A percentile compares a stretch with the other conserved stretches of the same genome.
Evolutionary conservation across 2,797 vertebrate species (phyloP).

Genomic region (Tiaroga cobitis): DNA sequence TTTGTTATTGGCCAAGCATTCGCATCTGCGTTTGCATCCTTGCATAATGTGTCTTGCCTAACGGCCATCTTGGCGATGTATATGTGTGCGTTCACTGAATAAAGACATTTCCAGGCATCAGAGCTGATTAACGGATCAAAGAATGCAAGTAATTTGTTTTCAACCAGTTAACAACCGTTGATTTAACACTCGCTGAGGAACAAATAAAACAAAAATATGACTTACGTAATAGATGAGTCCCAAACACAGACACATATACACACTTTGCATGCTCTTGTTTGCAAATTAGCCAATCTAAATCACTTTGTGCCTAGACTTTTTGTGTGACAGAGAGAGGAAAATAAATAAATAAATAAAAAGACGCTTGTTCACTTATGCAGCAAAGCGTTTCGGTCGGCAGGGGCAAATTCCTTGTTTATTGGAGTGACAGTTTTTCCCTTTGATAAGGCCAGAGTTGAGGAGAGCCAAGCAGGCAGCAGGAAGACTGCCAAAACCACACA

Average conservation of each 20-base stretch:
- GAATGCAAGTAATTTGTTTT: constrained; percentile 7
- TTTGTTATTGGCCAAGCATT: background rate
- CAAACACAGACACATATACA: constrained; percentile 16
- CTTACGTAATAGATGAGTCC: background rate
- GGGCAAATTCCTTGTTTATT: constrained; percentile 38
- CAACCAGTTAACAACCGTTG: background rate
- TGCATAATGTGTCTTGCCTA: background rate
- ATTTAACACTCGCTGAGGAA: constrained; percentile 13
- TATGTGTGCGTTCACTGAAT: background rate
- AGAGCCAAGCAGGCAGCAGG: constrained; percentile 24
- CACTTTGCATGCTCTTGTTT: background rate
- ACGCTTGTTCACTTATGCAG: background rate
- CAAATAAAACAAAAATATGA: background rate
- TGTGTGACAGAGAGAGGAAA: background rate
- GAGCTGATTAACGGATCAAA: background rate
- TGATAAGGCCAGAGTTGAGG: constrained; percentile 41
- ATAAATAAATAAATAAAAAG: background rate
- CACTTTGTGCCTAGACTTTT: constrained; percentile 16
- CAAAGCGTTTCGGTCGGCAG: constrained; percentile 15
- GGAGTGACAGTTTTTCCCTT: constrained; percentile 22
- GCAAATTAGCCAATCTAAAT: constrained; percentile 23
- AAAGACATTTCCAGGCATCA: background rate
- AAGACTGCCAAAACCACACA: constrained; percentile 26
- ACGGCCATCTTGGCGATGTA: background rate
- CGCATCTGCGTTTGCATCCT: background rate